Conservation (phyloP, 2,113 vertebrate genomes). For the Triplophysa tibetana region DNA sequence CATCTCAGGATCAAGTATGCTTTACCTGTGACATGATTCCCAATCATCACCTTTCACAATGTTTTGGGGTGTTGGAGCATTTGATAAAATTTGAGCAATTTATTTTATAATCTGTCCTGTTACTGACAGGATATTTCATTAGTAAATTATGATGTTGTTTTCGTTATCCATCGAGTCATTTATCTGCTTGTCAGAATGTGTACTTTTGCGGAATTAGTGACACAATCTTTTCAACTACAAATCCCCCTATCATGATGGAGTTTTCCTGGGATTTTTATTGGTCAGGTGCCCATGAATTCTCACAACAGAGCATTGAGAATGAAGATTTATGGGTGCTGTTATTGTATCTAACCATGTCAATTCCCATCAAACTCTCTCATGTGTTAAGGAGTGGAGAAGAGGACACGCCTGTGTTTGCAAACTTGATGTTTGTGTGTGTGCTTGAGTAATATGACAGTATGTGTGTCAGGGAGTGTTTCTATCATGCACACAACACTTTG, state of each 20-base stretch:
- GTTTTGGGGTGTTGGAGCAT: not conserved
- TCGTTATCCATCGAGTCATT: not conserved
- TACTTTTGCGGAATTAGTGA: not conserved
- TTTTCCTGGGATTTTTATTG: not conserved
- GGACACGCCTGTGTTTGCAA: conserved; percentile 27
- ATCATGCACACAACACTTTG: not conserved
- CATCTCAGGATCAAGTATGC: not conserved
- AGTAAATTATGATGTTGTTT: not conserved
- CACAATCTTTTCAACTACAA: not conserved
- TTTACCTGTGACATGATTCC: not conserved
- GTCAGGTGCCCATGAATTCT: not conserved
- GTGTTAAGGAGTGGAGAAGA: not conserved
- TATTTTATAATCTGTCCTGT: not conserved
- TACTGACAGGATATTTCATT: not conserved
- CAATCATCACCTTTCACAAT: not conserved
- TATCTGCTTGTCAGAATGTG: not conserved
- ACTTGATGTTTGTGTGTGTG: not conserved
- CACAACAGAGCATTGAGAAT: not conserved
- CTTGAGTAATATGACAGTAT: not conserved
- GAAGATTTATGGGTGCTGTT: not conserved
- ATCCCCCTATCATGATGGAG: no score
- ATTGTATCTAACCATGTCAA: not conserved
- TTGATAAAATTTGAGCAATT: not conserved
- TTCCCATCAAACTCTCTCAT: conserved; percentile 8
- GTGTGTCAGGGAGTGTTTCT: not conserved